A percentile compares a stretch with the other conserved stretches of the same genome.
Conservation (phyloP, 64 coral and sea anemone genomes). For the Montipora sp. region DNA sequence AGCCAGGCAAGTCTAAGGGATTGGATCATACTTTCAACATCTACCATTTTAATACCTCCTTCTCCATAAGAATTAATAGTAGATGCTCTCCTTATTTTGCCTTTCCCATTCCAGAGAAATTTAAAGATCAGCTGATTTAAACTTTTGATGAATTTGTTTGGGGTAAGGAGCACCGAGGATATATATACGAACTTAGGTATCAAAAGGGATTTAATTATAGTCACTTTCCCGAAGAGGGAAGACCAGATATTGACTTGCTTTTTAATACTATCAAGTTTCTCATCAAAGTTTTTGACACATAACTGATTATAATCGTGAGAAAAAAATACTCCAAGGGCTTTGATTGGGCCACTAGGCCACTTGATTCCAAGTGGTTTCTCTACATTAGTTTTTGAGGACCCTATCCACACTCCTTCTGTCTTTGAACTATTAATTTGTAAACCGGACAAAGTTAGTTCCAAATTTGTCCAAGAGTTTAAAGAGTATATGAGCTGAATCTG, state of each 20-base stretch:
- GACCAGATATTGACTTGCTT: background rate
- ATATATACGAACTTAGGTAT: background rate
- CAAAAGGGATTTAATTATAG: background rate
- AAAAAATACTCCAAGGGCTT: too few relatives aligned
- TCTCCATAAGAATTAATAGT: background rate
- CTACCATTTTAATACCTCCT: constrained; percentile 30
- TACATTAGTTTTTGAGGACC: too few relatives aligned
- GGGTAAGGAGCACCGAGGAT: background rate
- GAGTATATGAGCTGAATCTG: too few relatives aligned
- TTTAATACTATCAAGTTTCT: background rate
- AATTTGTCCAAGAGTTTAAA: too few relatives aligned
- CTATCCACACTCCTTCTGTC: too few relatives aligned
- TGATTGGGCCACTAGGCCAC: too few relatives aligned
- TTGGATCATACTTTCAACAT: constrained; percentile 20
- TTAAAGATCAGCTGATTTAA: background rate
- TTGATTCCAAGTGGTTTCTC: too few relatives aligned
- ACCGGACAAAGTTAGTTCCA: too few relatives aligned
- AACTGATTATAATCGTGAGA: background rate
- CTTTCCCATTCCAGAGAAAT: constrained; percentile 26
- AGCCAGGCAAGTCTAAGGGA: background rate
- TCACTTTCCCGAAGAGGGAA: background rate
- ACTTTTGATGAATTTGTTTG: background rate
- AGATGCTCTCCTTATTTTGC: background rate
- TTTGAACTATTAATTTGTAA: background rate
- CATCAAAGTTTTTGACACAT: background rate